Conservation (phyloP, 2,888 invertebrate genomes). For the Lacanobia oleracea region DNA sequence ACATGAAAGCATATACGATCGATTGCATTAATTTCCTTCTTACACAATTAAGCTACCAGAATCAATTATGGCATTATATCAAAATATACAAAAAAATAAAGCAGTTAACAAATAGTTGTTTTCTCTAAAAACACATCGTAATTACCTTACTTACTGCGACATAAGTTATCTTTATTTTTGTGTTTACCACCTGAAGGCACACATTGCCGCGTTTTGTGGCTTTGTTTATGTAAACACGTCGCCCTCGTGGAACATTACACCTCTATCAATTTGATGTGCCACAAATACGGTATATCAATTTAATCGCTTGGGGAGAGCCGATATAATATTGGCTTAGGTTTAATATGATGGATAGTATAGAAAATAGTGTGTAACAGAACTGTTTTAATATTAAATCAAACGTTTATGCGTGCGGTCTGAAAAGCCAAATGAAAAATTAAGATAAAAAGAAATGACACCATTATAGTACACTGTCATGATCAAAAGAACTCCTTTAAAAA, state of each 20-base stretch:
- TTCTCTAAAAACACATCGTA: neutral
- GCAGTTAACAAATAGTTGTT: neutral
- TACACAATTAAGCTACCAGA: no score
- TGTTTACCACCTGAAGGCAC: constrained; percentile 33
- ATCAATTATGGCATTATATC: no score
- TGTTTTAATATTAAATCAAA: no score
- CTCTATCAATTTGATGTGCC: constrained; percentile 15
- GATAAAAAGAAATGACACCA: neutral
- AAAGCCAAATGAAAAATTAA: neutral
- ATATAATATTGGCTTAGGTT: neutral
- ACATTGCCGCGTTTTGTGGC: constrained; percentile 17
- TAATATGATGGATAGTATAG: constrained; percentile 4
- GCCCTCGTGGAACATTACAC: constrained; percentile 20
- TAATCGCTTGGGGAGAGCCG: constrained; percentile 20
- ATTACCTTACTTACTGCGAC: constrained; percentile 16
- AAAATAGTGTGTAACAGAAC: neutral
- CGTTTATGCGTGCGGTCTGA: neutral
- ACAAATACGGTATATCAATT: constrained; percentile 28
- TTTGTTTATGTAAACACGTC: constrained; percentile 30
- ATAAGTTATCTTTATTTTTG: constrained; percentile 35
- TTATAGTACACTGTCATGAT: neutral
- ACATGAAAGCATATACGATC: no score
- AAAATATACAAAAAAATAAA: neutral
- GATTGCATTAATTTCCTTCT: no score
- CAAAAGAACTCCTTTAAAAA: neutral